phyloP scores from a whole-genome alignment of 1,140 invertebrate species.

The Orius insidiosus region DNA sequence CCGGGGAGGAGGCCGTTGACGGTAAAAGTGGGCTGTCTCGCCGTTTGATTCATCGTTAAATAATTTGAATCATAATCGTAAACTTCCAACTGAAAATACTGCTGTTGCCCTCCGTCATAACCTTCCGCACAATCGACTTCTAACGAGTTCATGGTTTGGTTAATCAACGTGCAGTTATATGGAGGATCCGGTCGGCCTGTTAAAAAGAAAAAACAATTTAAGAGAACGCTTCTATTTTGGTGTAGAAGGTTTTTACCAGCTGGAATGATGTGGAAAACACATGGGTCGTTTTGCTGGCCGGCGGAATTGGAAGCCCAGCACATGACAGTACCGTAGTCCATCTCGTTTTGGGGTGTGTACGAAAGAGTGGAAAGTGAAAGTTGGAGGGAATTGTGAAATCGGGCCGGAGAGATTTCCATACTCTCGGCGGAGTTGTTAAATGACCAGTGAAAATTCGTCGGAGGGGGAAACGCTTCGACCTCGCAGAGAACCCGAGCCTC shows the following conservation, averaged over 20 bases:
- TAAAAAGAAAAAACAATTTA: slow-evolving; percentile 8
- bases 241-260: slow-evolving; percentile 30
- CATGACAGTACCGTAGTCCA: slow-evolving; percentile 53
- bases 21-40: slow-evolving; percentile 42
- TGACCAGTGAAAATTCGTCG: slow-evolving; percentile 70
- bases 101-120: slow-evolving; percentile 59
- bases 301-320: slow-evolving; percentile 48
- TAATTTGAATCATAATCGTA: slow-evolving; percentile 44
- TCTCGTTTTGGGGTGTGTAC: slow-evolving; percentile 59
- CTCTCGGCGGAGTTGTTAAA: slow-evolving; percentile 75
- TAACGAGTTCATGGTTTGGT: slow-evolving; percentile 61
- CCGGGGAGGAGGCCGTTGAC: slow-evolving; percentile 51
- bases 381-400: slow-evolving; percentile 38
- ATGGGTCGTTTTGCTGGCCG: slow-evolving; percentile 47
- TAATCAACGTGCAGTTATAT: slow-evolving; percentile 58
- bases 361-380: slow-evolving; percentile 40
- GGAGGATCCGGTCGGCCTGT: slow-evolving; percentile 54
- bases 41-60: slow-evolving; percentile 49
- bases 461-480: slow-evolving; percentile 70
- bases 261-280: slow-evolving; percentile 52
- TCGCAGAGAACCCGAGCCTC: slow-evolving; percentile 61
- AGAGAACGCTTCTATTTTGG: neutral
- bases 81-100: slow-evolving; percentile 53
- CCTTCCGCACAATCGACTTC: slow-evolving; percentile 60
- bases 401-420: slow-evolving; percentile 48